Conservation (phyloP, 2,888 invertebrate genomes). For the Mimas tiliae region DNA sequence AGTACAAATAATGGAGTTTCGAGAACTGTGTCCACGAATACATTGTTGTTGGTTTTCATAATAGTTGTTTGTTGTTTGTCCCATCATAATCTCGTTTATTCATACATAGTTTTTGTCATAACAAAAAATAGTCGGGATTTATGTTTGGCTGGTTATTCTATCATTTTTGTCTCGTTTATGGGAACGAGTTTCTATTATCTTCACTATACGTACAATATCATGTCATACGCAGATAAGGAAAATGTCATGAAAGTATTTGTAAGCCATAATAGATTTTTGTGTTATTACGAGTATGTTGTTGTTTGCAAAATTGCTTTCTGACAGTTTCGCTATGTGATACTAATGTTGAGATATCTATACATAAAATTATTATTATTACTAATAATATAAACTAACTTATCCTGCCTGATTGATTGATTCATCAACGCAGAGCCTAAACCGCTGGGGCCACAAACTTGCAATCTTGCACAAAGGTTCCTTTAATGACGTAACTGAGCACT, state of each 20-base stretch:
- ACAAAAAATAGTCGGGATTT: background rate
- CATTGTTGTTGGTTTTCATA: constrained; percentile 5
- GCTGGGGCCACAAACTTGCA: too few species aligned
- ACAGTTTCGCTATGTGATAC: background rate
- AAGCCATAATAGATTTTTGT: background rate
- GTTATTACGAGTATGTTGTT: too few species aligned
- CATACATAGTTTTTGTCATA: constrained; percentile 4
- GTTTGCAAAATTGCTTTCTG: background rate
- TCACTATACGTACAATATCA: background rate
- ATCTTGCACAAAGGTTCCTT: too few species aligned
- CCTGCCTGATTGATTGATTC: too few species aligned
- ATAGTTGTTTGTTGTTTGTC: constrained; percentile 18
- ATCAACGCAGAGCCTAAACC: too few species aligned
- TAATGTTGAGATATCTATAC: background rate
- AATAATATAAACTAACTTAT: too few species aligned
- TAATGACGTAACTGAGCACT: too few species aligned
- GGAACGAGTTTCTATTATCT: background rate
- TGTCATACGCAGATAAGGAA: background rate
- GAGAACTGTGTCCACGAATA: constrained; percentile 17
- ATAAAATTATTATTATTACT: too few species aligned
- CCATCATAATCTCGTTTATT: constrained; percentile 22
- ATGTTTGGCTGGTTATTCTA: background rate
- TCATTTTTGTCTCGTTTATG: background rate
- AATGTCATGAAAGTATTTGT: background rate
- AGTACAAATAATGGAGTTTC: constrained; percentile 18